phyloP scores from a whole-genome alignment of 30 jellyfish, hydroid and myxozoan species.

The Phacellophora camtschatica region DNA sequence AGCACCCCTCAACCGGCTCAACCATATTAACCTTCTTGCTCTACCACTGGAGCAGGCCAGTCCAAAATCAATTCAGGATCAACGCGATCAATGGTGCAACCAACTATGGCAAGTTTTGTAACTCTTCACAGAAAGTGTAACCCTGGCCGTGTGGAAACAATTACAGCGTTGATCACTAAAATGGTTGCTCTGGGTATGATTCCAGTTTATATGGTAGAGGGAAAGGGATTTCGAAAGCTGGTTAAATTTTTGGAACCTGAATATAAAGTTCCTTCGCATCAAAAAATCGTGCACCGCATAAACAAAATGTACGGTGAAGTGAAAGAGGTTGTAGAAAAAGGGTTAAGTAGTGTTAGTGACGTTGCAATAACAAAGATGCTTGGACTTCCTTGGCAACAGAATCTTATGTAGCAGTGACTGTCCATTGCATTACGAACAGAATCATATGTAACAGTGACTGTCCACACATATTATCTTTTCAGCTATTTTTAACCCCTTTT shows the following conservation, averaged over 20 bases:
- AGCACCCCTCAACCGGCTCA: no score
- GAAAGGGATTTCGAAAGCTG: constrained; percentile 36
- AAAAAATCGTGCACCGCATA: constrained; percentile 33
- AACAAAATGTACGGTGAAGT: constrained; percentile 37
- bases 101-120: constrained; percentile 29
- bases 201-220: constrained; percentile 62
- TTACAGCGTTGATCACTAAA: constrained; percentile 24
- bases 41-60: background rate
- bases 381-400: constrained; percentile 59
- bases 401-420: constrained; percentile 59
- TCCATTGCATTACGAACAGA: constrained; percentile 38
- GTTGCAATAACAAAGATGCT: constrained; percentile 48
- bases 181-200: constrained; percentile 65
- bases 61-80: background rate
- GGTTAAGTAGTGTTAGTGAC: constrained; percentile 7
- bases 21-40: no score
- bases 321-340: constrained; percentile 6
- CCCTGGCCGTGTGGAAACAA: constrained; percentile 26
- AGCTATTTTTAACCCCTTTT: no score
- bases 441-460: no score
- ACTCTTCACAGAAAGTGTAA: constrained; percentile 28
- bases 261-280: constrained; percentile 51
- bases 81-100: constrained; percentile 11
- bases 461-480: no score
- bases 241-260: constrained; percentile 41